phyloP scores from a whole-genome alignment of 2,797 vertebrate species.

The Haliaeetus vocifer region DNA sequence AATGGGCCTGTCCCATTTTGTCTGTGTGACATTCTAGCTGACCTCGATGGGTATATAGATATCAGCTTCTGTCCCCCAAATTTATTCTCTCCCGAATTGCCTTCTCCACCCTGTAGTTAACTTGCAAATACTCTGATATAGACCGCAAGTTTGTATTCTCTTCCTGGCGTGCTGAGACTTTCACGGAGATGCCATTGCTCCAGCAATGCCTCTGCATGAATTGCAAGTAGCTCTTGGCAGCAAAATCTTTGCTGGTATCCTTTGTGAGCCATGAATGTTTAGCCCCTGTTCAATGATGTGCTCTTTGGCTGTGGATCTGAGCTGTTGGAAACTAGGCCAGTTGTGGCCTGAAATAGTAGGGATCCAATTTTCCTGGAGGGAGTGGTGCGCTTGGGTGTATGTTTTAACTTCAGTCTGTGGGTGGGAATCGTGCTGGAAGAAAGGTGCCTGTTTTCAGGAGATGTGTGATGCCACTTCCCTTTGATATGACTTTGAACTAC shows the following conservation, averaged over 20 bases:
- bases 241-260: not conserved
- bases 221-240: not conserved
- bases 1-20: not conserved
- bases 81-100: not conserved
- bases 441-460: not conserved
- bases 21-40: not conserved
- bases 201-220: not conserved
- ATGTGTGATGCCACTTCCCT: not conserved
- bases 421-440: not conserved
- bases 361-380: conserved; percentile 19
- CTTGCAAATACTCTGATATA: not conserved
- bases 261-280: not conserved
- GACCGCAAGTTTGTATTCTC: not conserved
- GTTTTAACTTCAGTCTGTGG: not conserved
- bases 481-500: not conserved
- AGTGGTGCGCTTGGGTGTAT: not conserved
- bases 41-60: not conserved
- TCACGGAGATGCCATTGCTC: not conserved
- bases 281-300: not conserved
- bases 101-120: not conserved
- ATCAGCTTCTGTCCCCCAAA: not conserved
- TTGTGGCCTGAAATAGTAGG: conserved; percentile 9
- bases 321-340: conserved; percentile 16
- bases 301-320: not conserved
- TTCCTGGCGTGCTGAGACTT: not conserved